Evolutionary conservation across 2,797 vertebrate genomes (phyloP).

Genomic region (Notolabrus celidotus): DNA sequence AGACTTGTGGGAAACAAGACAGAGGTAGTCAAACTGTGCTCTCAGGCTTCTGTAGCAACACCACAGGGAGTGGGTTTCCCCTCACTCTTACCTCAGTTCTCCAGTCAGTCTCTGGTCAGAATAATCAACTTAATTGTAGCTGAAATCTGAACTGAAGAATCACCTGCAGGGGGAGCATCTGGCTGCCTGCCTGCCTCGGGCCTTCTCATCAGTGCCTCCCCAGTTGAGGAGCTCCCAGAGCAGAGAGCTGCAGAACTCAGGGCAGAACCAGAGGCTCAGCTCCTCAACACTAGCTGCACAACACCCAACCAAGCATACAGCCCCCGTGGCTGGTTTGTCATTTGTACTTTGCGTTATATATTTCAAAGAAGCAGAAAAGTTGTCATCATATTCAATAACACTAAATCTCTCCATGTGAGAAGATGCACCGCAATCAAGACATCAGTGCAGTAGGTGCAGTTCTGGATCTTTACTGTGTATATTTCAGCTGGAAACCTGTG

Average conservation of each 20-base stretch:
- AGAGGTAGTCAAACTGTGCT: background rate
- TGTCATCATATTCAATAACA: background rate
- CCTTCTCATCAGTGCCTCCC: conserved; percentile 42
- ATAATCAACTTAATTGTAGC: conserved; percentile 51
- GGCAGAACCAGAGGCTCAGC: conserved; percentile 34
- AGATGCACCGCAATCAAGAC: conserved; percentile 30
- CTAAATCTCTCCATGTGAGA: background rate
- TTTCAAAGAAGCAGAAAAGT: conserved; percentile 24
- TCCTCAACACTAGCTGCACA: conserved; percentile 51
- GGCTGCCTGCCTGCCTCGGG: conserved; percentile 41
- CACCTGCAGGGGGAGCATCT: conserved; percentile 66
- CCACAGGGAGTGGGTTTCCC: background rate
- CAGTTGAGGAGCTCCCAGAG: conserved; percentile 41
- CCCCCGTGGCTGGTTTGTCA: conserved; percentile 30
- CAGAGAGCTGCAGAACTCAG: conserved; percentile 26
- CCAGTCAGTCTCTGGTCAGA: conserved; percentile 23
- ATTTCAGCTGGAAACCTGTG: conserved; percentile 9
- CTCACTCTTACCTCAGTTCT: conserved; percentile 25
- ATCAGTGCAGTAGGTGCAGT: background rate
- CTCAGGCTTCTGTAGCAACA: background rate
- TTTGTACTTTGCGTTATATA: conserved; percentile 27
- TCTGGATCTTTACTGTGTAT: conserved; percentile 7
- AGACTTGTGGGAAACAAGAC: background rate
- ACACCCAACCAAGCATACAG: conserved; percentile 7
- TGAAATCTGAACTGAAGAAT: conserved; percentile 40